Evolutionary conservation across 2,888 invertebrate genomes (phyloP).

Genomic region (Oligia strigilis): DNA sequence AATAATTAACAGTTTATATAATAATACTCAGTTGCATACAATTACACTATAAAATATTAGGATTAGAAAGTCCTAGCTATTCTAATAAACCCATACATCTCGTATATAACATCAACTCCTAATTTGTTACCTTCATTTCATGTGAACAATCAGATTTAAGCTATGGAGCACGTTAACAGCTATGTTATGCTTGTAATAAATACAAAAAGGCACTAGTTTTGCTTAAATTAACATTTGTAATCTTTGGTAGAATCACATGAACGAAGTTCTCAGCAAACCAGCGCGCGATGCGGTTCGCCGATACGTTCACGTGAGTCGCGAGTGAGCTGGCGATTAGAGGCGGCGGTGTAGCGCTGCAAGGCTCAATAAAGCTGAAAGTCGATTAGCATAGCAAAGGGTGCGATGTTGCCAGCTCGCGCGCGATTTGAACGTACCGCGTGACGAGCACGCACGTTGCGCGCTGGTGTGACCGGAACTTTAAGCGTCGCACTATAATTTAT

Average conservation of each 20-base stretch:
- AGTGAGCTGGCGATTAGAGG: neutral
- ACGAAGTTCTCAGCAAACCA: conserved; percentile 28
- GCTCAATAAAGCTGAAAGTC: conserved; percentile 33
- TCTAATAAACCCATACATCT: conserved; percentile 44
- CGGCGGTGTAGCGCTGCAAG: conserved; percentile 4
- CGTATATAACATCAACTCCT: conserved; percentile 29
- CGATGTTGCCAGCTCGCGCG: conserved; percentile 4
- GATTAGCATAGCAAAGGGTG: conserved; percentile 8
- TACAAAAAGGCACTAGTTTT: conserved; percentile 65
- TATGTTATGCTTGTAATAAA: conserved; percentile 56
- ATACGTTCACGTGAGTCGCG: neutral
- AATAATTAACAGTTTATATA: conserved; percentile 63
- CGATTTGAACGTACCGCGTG: neutral
- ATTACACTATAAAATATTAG: conserved; percentile 49
- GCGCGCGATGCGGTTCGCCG: neutral
- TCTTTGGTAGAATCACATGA: conserved; percentile 68
- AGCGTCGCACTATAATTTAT: conserved; percentile 38
- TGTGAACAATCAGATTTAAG: conserved; percentile 52
- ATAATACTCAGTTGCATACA: conserved; percentile 62
- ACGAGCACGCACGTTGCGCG: neutral
- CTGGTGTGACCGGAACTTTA: conserved; percentile 30
- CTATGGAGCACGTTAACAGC: conserved; percentile 49
- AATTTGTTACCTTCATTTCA: conserved; percentile 42
- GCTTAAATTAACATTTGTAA: conserved; percentile 63
- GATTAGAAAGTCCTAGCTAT: conserved; percentile 53